phyloP scores from a whole-genome alignment of 2,888 invertebrate species.

The Eulithis testata region DNA sequence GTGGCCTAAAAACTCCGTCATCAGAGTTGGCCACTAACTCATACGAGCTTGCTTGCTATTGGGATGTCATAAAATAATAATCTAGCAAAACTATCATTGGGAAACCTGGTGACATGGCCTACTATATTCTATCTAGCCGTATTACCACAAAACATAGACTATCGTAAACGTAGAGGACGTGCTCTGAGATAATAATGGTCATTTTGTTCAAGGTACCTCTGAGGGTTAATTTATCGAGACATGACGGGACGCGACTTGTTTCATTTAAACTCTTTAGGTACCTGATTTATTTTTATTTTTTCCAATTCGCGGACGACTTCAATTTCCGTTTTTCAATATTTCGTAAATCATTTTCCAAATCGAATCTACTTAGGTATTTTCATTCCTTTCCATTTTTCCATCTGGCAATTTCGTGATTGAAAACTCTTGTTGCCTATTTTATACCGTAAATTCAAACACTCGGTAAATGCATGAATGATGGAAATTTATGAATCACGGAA shows the following conservation, averaged over 20 bases:
- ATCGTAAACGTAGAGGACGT: no score
- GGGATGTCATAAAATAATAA: no score
- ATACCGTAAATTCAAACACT: background rate
- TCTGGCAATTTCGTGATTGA: conserved; percentile 3
- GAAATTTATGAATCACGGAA: background rate
- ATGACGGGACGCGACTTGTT: background rate
- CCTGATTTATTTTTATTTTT: conserved; percentile 2
- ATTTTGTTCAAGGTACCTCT: no score
- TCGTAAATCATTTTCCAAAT: background rate
- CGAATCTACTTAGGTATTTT: background rate
- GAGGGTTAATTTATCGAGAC: no score
- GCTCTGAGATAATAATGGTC: no score
- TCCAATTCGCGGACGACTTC: background rate
- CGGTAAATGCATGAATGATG: background rate
- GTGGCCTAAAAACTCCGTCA: no score
- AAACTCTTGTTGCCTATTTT: background rate
- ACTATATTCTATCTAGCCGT: no score
- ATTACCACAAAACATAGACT: no score
- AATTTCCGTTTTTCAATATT: conserved; percentile 3
- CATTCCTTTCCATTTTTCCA: background rate
- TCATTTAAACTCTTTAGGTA: background rate
- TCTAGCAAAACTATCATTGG: no score
- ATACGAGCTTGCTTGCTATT: no score
- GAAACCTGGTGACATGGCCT: no score
- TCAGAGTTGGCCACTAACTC: no score